Percentiles rank a stretch among this genome's conserved stretches.
phyloP scores from a whole-genome alignment of 2,113 vertebrate genomes.

The Chaetorhynchus papuensis region DNA sequence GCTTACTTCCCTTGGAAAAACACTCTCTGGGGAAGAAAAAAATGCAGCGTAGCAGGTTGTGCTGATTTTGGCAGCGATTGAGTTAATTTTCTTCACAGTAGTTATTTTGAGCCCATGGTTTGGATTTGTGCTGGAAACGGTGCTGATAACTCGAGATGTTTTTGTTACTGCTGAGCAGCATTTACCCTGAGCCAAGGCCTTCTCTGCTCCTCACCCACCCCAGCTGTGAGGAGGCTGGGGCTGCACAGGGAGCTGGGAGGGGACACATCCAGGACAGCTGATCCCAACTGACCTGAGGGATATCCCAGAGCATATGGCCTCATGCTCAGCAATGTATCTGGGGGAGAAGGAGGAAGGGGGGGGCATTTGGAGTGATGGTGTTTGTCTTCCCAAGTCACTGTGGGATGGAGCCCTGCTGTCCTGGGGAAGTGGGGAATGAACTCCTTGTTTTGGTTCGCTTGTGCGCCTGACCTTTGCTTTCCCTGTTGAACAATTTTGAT shows the following conservation, averaged over 20 bases:
- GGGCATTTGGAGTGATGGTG: rapidly evolving
- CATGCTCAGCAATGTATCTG: not conserved
- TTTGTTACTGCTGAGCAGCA: not conserved
- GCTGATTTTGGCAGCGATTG: not conserved
- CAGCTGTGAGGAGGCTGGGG: not conserved
- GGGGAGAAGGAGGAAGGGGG: not conserved
- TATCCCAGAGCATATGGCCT: not conserved
- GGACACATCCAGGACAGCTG: not conserved
- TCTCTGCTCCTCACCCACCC: not conserved
- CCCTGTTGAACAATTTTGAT: rapidly evolving
- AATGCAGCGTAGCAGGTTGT: not conserved
- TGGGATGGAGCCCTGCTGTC: not conserved
- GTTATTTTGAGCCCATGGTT: not conserved
- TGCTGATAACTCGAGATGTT: not conserved
- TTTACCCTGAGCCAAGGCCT: not conserved
- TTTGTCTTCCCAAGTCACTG: not conserved
- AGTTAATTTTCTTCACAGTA: not conserved
- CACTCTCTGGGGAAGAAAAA: not conserved
- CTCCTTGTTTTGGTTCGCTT: rapidly evolving
- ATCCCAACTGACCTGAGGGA: not conserved
- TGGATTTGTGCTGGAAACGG: not conserved
- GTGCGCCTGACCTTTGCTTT: rapidly evolving
- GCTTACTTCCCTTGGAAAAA: not conserved
- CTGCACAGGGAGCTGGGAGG: not conserved
- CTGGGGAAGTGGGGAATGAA: rapidly evolving